Conservation (phyloP, 2,113 vertebrate species). For the Sinocyclocheilus maitianheensis region DNA sequence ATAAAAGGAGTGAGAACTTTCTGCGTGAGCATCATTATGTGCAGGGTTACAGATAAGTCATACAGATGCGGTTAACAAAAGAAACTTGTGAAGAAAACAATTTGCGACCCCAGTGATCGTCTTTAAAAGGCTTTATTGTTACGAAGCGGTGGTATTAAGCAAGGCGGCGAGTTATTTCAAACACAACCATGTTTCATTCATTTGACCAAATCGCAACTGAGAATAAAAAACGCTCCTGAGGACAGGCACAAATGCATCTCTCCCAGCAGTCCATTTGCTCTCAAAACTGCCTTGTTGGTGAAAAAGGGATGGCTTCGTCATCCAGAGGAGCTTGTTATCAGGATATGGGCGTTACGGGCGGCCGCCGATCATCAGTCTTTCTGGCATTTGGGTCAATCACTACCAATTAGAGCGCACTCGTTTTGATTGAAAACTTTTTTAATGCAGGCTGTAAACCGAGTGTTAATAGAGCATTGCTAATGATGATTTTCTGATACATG, state of each 20-base stretch:
- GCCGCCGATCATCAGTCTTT: conserved; percentile 14
- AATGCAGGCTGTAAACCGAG: conserved; percentile 1
- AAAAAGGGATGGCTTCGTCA: neutral
- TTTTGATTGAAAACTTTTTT: conserved; percentile 30
- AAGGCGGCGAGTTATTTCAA: neutral
- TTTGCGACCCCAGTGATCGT: neutral
- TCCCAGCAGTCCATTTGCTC: neutral
- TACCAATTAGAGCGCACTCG: conserved; percentile 4
- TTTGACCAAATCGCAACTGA: neutral
- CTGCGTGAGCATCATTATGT: neutral
- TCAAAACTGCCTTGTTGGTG: conserved; percentile 14
- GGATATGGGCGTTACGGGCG: neutral
- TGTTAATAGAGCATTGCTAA: conserved; percentile 44
- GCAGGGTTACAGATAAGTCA: neutral
- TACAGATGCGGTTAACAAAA: conserved; percentile 12
- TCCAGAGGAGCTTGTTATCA: conserved; percentile 17
- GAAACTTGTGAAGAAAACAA: neutral
- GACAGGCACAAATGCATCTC: neutral
- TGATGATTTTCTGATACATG: conserved; percentile 31
- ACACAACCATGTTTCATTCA: neutral
- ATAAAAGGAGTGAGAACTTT: conserved; percentile 1
- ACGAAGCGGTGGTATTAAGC: neutral
- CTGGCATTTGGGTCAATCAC: conserved; percentile 39
- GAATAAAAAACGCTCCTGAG: neutral
- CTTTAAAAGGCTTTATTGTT: conserved; percentile 4